Evolutionary conservation across 2,113 vertebrate species (phyloP).

Genomic region (Mugil cephalus): DNA sequence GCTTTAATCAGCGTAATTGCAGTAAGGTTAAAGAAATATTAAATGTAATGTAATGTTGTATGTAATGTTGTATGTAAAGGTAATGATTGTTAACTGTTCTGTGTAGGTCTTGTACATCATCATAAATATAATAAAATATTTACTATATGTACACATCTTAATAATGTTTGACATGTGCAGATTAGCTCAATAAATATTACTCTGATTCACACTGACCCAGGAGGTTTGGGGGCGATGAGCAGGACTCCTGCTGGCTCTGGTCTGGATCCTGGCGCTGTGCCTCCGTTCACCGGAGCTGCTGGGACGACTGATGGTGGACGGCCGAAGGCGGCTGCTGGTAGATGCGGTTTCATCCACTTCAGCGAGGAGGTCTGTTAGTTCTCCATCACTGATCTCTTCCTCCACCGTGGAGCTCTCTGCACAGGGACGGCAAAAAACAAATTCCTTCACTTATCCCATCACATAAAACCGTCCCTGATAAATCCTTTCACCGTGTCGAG

Average conservation of each 20-base stretch:
- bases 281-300: conserved; percentile 5
- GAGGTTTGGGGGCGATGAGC: background rate
- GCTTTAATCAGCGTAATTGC: too few species aligned
- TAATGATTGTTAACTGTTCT: too few species aligned
- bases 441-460: background rate
- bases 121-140: too few species aligned
- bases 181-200: too few species aligned
- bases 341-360: conserved; percentile 40
- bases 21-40: too few species aligned
- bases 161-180: too few species aligned
- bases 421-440: background rate
- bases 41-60: too few species aligned
- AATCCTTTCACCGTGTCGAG: too few species aligned
- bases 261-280: conserved; percentile 55
- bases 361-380: conserved; percentile 60
- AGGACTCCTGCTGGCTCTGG: background rate
- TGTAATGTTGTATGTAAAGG: too few species aligned
- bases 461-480: too few species aligned
- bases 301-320: conserved; percentile 29
- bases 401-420: conserved; percentile 39
- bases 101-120: too few species aligned
- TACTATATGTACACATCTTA: too few species aligned
- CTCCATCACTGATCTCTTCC: conserved; percentile 65
- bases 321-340: conserved; percentile 57
- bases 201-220: conserved; percentile 20